Percentiles rank a stretch among this genome's conserved stretches.
phyloP scores from a whole-genome alignment of 2,113 vertebrate genomes.

The Gobiocypris rarus region DNA sequence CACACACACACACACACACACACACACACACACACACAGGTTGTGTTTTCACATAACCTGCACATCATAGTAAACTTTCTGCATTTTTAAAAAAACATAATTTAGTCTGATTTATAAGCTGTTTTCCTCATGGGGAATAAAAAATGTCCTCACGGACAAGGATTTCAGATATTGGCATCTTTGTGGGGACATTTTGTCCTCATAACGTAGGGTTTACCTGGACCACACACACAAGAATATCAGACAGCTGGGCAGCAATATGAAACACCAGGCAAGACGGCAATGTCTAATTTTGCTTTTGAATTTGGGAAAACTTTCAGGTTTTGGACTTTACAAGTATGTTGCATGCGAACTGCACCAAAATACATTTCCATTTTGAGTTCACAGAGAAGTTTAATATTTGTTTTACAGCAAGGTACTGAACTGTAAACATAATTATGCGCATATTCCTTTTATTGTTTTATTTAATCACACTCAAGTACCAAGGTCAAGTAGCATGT shows the following conservation, averaged over 20 bases:
- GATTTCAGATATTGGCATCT: no score
- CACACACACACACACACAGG: no score
- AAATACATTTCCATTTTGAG: conserved; percentile 53
- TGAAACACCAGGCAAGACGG: not conserved
- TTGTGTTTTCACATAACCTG: no score
- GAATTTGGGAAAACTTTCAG: conserved; percentile 7
- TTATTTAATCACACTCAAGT: conserved; percentile 75
- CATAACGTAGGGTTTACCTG: no score
- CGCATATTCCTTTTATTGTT: conserved; percentile 58
- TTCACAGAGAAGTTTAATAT: conserved; percentile 49
- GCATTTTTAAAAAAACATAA: no score
- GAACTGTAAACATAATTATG: conserved; percentile 48
- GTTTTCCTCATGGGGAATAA: no score
- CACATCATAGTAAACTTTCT: no score
- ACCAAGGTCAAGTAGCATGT: conserved; percentile 70
- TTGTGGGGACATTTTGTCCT: no score
- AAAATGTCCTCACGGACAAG: no score
- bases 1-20: no score
- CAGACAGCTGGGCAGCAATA: not conserved
- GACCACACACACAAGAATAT: no score
- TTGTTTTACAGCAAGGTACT: conserved; percentile 49
- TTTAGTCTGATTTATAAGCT: no score
- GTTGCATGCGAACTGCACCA: conserved; percentile 13
- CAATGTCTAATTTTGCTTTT: conserved; percentile 6
- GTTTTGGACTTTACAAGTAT: conserved; percentile 1